These are phyloP conservation scores for Torymus tubicola DNA, from an alignment of 2,888 invertebrate genomes.

Conservation along the genomic window DNA sequence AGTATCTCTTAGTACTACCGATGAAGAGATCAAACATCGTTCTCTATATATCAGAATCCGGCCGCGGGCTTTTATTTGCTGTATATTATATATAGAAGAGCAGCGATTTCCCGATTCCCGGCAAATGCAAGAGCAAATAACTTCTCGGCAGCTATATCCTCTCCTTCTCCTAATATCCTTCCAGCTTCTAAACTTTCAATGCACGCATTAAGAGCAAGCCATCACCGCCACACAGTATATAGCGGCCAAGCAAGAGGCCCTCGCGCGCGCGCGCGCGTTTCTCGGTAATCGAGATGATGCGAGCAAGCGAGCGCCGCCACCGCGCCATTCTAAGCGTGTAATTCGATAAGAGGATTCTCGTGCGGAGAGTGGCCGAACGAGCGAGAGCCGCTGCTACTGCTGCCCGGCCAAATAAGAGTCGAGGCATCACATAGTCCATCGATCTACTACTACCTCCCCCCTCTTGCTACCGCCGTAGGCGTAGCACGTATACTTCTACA, in stretches of 20 bases:
- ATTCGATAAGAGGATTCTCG: slow-evolving; percentile 40
- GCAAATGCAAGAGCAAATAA: slow-evolving; percentile 23
- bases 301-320: no score
- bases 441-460: background rate
- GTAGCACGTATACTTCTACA: background rate
- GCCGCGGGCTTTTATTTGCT: no score
- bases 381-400: no score
- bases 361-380: background rate
- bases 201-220: background rate
- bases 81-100: no score
- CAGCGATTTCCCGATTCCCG: no score
- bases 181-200: slow-evolving; percentile 7
- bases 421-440: slow-evolving; percentile 17
- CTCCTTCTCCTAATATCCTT: no score
- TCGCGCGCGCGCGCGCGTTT: no score
- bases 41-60: background rate
- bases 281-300: slow-evolving; percentile 39
- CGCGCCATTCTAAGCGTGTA: slow-evolving; percentile 17
- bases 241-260: no score
- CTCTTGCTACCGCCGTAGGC: background rate
- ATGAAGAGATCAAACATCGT: background rate
- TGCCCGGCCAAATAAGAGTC: slow-evolving; percentile 21
- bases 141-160: background rate
- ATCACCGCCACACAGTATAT: no score
- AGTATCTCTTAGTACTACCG: no score